phyloP scores from a whole-genome alignment of 92 coral and sea anemone species.

The Umimayanthus kanabou region DNA sequence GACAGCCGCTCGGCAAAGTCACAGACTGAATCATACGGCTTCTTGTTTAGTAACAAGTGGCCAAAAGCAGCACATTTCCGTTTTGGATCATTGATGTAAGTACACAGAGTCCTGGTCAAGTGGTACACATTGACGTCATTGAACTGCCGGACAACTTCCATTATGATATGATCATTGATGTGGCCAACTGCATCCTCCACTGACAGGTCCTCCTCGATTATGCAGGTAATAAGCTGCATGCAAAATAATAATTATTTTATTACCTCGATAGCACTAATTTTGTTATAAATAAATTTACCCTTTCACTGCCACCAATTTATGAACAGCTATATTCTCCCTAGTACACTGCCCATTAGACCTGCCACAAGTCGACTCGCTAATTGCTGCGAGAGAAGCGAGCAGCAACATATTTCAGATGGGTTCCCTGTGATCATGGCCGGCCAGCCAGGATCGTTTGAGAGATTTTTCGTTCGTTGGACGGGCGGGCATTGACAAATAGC shows the following conservation, averaged over 20 bases:
- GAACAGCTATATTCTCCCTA: too few species aligned
- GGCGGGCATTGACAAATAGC: too few species aligned
- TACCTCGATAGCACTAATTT: too few species aligned
- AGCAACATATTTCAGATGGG: too few species aligned
- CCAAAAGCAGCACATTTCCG: constrained; percentile 1
- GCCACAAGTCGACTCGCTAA: too few species aligned
- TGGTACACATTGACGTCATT: constrained; percentile 22
- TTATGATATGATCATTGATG: constrained; percentile 10
- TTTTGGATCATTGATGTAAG: not conserved
- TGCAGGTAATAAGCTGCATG: not conserved
- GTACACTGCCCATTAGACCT: too few species aligned
- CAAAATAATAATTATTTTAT: not conserved
- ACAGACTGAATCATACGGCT: not conserved
- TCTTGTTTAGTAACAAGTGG: not conserved
- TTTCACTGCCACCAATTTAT: too few species aligned
- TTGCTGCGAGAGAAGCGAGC: too few species aligned
- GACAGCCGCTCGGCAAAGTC: constrained; percentile 27
- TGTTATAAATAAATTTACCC: too few species aligned
- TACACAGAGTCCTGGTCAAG: not conserved
- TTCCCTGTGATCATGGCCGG: too few species aligned
- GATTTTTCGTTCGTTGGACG: too few species aligned
- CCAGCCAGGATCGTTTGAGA: too few species aligned
- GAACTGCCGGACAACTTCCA: constrained; percentile 24
- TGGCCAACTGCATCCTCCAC: constrained; percentile 19
- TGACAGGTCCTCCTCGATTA: constrained; percentile 13